These are phyloP conservation scores for Aricia artaxerxes DNA, from an alignment of 2,888 invertebrate species.

Conservation along the genomic window DNA sequence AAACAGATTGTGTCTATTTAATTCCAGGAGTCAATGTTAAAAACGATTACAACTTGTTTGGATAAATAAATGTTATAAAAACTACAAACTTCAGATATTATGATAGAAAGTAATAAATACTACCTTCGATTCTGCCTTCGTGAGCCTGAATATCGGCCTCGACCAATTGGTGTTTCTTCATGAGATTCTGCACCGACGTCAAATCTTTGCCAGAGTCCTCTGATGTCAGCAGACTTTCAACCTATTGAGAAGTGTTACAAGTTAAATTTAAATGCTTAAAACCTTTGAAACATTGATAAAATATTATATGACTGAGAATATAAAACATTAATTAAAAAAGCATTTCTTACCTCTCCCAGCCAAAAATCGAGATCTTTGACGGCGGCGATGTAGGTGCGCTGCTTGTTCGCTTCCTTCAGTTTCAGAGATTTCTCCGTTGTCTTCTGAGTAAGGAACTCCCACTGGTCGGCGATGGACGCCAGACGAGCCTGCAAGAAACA, in stretches of 20 bases:
- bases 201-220: conserved; percentile 99
- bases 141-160: conserved; percentile 99
- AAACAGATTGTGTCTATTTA: not conserved
- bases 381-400: conserved; percentile 99
- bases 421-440: conserved; percentile 99
- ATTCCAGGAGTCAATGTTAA: not conserved
- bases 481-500: conserved; percentile 77
- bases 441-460: conserved; percentile 99
- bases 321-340: not conserved
- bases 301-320: too few species aligned
- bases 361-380: conserved; percentile 99
- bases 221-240: conserved; percentile 95
- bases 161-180: conserved; percentile 98
- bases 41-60: not conserved
- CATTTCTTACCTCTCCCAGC: conserved; percentile 89
- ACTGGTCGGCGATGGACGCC: conserved; percentile 97
- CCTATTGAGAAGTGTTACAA: conserved; percentile 59
- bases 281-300: not conserved
- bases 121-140: conserved; percentile 94
- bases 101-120: conserved; percentile 27
- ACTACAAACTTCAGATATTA: not conserved
- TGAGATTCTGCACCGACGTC: conserved; percentile 98
- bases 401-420: conserved; percentile 99
- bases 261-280: not conserved
- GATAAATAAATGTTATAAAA: not conserved